These are phyloP conservation scores for Chrysolina americana DNA, from an alignment of 2,888 invertebrate species.

Conservation along the genomic window DNA sequence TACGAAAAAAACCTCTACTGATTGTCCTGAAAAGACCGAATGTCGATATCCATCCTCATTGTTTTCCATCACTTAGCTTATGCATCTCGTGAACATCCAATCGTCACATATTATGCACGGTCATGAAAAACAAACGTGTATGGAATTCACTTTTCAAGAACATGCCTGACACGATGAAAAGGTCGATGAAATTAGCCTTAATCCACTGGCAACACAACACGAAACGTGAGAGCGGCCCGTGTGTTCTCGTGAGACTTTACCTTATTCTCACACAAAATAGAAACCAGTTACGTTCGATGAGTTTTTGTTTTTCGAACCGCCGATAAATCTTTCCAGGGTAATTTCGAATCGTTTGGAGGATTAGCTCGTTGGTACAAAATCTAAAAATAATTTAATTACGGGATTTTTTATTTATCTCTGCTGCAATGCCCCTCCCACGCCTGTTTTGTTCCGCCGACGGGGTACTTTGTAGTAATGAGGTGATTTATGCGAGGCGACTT, in stretches of 20 bases:
- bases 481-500: not conserved
- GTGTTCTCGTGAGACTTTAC: conserved; percentile 1
- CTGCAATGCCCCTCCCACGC: not conserved
- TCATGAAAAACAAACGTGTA: not conserved
- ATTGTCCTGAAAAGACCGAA: no score
- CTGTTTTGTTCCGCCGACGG: not conserved
- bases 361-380: not conserved
- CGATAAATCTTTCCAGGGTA: not conserved
- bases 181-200: not conserved
- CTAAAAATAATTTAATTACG: conserved; percentile 9
- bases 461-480: not conserved
- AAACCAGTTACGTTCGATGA: not conserved
- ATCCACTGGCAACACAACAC: not conserved
- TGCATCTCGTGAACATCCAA: not conserved
- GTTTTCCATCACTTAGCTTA: not conserved
- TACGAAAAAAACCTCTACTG: no score
- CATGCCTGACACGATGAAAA: not conserved
- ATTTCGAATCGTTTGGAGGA: not conserved
- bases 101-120: not conserved
- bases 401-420: not conserved
- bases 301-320: not conserved
- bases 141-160: not conserved
- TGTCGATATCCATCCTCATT: no score
- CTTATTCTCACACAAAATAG: conserved; percentile 12
- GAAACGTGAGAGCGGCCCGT: not conserved